These are phyloP conservation scores for Oriolus oriolus DNA, from an alignment of 2,113 vertebrate genomes.

Conservation along the genomic window DNA sequence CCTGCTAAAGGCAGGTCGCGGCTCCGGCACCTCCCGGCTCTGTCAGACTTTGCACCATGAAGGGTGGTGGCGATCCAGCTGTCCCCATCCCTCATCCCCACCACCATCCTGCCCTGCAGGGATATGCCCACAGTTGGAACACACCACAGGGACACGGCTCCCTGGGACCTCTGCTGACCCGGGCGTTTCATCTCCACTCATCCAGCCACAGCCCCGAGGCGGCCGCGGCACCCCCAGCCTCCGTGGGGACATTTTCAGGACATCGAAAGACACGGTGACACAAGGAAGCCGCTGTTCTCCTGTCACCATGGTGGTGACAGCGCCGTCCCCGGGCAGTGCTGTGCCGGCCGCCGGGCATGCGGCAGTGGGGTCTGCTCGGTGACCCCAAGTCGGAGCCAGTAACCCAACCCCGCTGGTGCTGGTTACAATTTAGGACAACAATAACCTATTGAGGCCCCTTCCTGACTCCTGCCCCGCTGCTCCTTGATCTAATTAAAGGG, in stretches of 20 bases:
- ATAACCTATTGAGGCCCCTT: conserved; percentile 52
- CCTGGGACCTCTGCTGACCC: not conserved
- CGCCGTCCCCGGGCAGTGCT: accelerated
- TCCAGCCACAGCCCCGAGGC: accelerated
- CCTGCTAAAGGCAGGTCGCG: not conserved
- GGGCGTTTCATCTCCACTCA: accelerated
- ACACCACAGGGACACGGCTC: accelerated
- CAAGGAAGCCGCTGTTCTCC: not conserved
- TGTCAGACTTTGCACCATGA: not conserved
- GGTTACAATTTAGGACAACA: conserved; percentile 65
- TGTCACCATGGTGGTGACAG: accelerated
- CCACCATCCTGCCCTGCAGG: not conserved
- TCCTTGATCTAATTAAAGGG: conserved; percentile 44
- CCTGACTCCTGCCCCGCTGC: conserved; percentile 27
- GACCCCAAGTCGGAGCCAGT: not conserved
- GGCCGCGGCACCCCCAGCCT: accelerated
- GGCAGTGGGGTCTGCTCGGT: not conserved
- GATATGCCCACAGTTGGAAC: not conserved
- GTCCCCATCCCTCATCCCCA: not conserved
- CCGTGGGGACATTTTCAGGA: not conserved
- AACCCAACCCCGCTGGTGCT: conserved; percentile 27
- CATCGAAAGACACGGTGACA: accelerated
- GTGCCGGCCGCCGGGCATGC: accelerated
- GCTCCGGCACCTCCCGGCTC: not conserved
- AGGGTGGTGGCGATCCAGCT: accelerated